Conservation (phyloP, 2,113 vertebrate species). For the Anthoscopus minutus region DNA sequence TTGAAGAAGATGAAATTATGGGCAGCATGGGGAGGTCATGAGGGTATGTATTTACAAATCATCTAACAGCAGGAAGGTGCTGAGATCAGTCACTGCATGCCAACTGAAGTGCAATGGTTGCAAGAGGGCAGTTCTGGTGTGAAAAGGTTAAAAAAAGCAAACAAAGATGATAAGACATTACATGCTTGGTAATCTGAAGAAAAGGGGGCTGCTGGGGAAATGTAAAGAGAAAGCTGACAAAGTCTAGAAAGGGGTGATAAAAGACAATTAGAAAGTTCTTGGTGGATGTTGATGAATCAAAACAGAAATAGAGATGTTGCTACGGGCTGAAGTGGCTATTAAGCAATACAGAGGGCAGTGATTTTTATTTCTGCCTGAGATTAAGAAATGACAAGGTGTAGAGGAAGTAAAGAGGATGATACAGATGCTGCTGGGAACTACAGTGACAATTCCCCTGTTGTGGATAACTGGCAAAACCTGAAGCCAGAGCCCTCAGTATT, state of each 20-base stretch:
- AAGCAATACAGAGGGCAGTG: background rate
- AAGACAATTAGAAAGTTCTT: background rate
- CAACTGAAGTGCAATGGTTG: background rate
- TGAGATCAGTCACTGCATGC: background rate
- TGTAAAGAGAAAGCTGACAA: background rate
- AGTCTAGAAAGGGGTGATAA: background rate
- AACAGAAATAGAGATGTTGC: background rate
- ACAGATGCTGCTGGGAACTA: background rate
- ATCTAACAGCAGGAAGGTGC: background rate
- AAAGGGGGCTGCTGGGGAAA: background rate
- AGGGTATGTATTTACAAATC: background rate
- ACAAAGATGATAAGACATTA: background rate
- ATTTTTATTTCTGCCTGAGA: conserved; percentile 9
- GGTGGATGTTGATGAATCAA: background rate
- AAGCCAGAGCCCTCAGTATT: background rate
- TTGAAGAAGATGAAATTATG: background rate
- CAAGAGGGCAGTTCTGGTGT: background rate
- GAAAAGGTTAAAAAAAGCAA: background rate
- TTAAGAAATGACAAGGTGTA: background rate
- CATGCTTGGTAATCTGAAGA: background rate
- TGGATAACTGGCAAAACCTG: background rate
- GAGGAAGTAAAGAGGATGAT: conserved; percentile 14
- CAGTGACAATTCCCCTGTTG: background rate
- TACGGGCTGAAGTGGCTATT: background rate
- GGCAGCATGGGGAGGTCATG: background rate